Base-by-base conservation (phyloP, 2,888 invertebrate genomes). In the Ligdia adustata region DNA sequence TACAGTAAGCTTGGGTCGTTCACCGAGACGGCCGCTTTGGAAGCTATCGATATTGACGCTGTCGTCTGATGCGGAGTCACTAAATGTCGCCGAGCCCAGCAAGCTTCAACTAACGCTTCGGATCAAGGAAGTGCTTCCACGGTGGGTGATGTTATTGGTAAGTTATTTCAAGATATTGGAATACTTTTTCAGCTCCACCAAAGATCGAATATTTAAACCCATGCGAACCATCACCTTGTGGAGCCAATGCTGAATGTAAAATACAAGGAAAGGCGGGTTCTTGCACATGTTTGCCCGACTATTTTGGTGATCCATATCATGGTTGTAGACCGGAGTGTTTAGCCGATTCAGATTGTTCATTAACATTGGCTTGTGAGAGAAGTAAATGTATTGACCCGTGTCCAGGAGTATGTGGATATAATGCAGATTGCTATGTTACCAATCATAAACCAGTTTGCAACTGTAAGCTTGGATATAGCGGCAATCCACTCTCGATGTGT, bases 241-340 rank as follows among this genome's bases (percentile, higher is more conserved):
- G 94, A 56, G 75, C 91, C 20, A 95, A 95, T 78, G 94, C 95
- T n/a, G 91, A 93, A 58, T 95, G 95, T 74, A 92, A 92, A 74
- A 93, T 94, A 68, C 93, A 93, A 79, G 93, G 93, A 60, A 92
- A 91, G 46, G 94, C 94, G 26, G 95, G 94, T 52, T 93, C 95
- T 29, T 96, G 96, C 70, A 91, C 92, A 58, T 95, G 95, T 72
- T 75, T 93, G 44, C 91, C 93, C 3, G 94, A 94, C 55, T 94
- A 94, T 77, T 92, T 93, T 62, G 96, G 96, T 60, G 94, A 95
- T 73, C 95, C 96, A 26, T 95, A 94, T 68, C 93, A 94, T 83
- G 92, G 92, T 46, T 95, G 95, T 69, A 91, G 93, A 71, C 93
- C 94, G 14, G 93, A 94, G 77, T 94, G 94, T 69, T 82, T 92